A percentile compares a stretch with the other conserved stretches of the same genome.
These are phyloP conservation scores for Onychomys leucogaster DNA, from an alignment of 2,797 vertebrate species.

Conservation along the genomic window DNA sequence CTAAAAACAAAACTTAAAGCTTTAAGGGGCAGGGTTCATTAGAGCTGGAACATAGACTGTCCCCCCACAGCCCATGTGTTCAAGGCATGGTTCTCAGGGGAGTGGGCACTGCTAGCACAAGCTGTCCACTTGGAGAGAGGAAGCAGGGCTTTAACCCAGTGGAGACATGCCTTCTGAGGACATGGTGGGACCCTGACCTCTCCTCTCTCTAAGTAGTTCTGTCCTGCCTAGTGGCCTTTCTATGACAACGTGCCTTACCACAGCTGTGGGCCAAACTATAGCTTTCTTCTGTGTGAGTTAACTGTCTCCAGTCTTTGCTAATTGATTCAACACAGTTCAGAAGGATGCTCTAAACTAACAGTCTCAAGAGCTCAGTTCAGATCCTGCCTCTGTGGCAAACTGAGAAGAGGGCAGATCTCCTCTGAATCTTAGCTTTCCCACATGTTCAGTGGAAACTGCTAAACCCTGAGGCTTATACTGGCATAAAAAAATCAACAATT, in stretches of 20 bases:
- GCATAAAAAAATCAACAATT: not conserved
- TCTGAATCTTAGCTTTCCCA: not conserved
- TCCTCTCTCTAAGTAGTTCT: not conserved
- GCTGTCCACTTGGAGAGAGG: not conserved
- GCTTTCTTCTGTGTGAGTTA: not conserved
- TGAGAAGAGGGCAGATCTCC: not conserved
- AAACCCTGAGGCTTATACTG: not conserved
- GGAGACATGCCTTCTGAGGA: too few species aligned
- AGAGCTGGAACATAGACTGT: not conserved
- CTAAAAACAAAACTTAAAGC: not conserved
- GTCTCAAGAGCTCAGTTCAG: not conserved
- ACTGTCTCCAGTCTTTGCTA: not conserved
- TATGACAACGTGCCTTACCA: not conserved
- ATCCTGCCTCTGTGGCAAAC: not conserved
- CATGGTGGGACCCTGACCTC: not conserved
- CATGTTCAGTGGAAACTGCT: not conserved
- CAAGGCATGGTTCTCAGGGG: not conserved
- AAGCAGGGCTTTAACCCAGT: not conserved
- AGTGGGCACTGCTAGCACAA: too few species aligned
- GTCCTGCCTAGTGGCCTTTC: not conserved
- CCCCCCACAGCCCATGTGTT: not conserved
- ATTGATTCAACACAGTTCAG: not conserved
- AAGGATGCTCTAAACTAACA: not conserved
- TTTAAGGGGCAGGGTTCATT: not conserved
- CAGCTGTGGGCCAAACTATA: not conserved